Percentiles rank a stretch among this genome's conserved stretches.
phyloP scores from a whole-genome alignment of 2,888 invertebrate species.

The Xestia sexstrigata region DNA sequence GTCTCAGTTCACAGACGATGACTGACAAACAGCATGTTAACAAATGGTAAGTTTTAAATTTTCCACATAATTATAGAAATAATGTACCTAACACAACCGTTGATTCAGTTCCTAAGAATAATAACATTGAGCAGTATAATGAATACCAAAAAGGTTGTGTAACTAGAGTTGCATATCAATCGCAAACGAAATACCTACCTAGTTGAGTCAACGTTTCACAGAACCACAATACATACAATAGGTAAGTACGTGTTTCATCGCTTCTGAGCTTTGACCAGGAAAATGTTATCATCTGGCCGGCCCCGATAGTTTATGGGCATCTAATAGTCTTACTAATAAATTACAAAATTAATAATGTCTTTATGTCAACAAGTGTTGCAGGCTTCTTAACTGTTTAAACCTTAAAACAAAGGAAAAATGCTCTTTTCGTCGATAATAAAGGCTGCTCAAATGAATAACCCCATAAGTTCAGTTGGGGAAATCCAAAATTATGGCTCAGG shows the following conservation, averaged over 20 bases:
- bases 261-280: conserved; percentile 60
- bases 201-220: conserved; percentile 69
- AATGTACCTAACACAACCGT: conserved; percentile 21
- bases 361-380: not conserved
- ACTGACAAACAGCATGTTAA: not conserved
- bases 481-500: conserved; percentile 10
- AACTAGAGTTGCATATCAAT: conserved; percentile 61
- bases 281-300: conserved; percentile 53
- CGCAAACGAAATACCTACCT: conserved; percentile 19
- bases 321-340: conserved; percentile 13
- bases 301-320: conserved; percentile 23
- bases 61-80: conserved; percentile 15
- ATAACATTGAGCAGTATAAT: conserved; percentile 29
- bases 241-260: conserved; percentile 39
- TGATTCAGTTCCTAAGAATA: conserved; percentile 35
- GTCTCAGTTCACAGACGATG: not conserved
- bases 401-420: not conserved
- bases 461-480: conserved; percentile 20
- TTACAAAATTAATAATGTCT: not conserved
- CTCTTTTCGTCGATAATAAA: not conserved
- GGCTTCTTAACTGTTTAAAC: not conserved
- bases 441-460: not conserved
- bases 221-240: conserved; percentile 55
- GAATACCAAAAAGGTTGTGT: conserved; percentile 60
- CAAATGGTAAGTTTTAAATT: conserved; percentile 1